Evolutionary conservation across 2,113 vertebrate species (phyloP), one percentile per base, ranked within the genome.

Genomic region (Ailuropoda melanoleuca): DNA sequence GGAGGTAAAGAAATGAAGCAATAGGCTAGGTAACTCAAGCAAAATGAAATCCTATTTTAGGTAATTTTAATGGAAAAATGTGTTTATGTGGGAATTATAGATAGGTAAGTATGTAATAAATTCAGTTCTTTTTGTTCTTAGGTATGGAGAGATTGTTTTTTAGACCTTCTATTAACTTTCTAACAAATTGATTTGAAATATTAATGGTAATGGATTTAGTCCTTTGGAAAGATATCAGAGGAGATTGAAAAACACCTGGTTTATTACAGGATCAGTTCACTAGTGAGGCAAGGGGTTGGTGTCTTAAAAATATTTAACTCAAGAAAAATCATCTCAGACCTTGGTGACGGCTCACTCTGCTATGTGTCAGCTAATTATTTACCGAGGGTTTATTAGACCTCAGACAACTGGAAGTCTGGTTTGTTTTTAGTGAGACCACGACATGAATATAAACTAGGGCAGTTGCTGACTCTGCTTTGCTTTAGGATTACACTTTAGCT

Each of bases 21-120:
- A 78, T 31, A 94, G 74, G 70, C 31, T 80, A 58, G 26, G 21
- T 68, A 80, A 83, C 34, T 53, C 60, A 68, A 86, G 43, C 62
- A 74, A 95, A 88, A 62, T 56, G 78, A 97, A 91, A 85, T 46
- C 64, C 6, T 48, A 14, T 78, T 66, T 88, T 70, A 93, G 81
- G 31, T 77, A 56, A 66, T 62, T 90, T 88, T 88, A 95, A 53
- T 77, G 58, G 29, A 85, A 95, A 94, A 64, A 58, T 68, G 3
- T 46, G 6, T 93, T 93, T 78, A 62, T 15, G 4, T 56, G 58
- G 43, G 19, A 83, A 96, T 58, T 60, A 31, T 78, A 60, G n/a
- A 68, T 95, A 46, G 23, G 48, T 29, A 85, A 31, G 8, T 87
- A 37, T 72, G 21, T 70, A 70, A 48, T 55, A 89, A 23, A 60